These are phyloP conservation scores for Erebia aethiops DNA, from an alignment of 2,888 invertebrate species.

Conservation along the genomic window DNA sequence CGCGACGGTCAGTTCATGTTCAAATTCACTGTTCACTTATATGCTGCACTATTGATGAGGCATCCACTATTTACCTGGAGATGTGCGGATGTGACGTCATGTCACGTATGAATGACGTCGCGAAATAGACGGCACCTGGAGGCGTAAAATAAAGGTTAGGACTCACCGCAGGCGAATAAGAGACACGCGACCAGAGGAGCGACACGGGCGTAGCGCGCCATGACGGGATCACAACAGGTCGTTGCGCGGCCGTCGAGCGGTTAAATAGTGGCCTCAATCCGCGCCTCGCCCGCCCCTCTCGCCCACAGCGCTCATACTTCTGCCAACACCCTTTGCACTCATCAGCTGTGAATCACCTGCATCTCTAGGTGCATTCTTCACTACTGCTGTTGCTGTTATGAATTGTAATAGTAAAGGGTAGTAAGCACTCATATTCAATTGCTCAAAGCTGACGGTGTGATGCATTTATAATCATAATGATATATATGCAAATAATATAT, in stretches of 20 bases:
- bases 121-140: slow-evolving; percentile 74
- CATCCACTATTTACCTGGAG: slow-evolving; percentile 66
- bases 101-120: slow-evolving; percentile 76
- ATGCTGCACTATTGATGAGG: slow-evolving; percentile 65
- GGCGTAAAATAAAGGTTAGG: slow-evolving; percentile 79
- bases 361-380: slow-evolving; percentile 43
- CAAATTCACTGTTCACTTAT: slow-evolving; percentile 77
- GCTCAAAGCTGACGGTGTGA: background rate
- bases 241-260: slow-evolving; percentile 78
- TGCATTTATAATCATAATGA: background rate
- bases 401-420: background rate
- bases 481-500: slow-evolving; percentile 8
- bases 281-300: slow-evolving; percentile 80
- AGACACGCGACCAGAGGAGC: slow-evolving; percentile 82
- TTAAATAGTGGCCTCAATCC: slow-evolving; percentile 83
- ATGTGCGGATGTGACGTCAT: slow-evolving; percentile 62
- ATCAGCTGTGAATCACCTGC: slow-evolving; percentile 74
- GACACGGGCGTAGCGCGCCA: slow-evolving; percentile 83
- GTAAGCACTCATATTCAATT: background rate
- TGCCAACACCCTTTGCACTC: slow-evolving; percentile 76
- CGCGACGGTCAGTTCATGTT: slow-evolving; percentile 60
- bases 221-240: slow-evolving; percentile 84
- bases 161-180: slow-evolving; percentile 82
- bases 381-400: slow-evolving; percentile 9
- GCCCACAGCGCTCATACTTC: slow-evolving; percentile 77